phyloP scores from a whole-genome alignment of 2,113 vertebrate species.

The Tachysurus vachellii region DNA sequence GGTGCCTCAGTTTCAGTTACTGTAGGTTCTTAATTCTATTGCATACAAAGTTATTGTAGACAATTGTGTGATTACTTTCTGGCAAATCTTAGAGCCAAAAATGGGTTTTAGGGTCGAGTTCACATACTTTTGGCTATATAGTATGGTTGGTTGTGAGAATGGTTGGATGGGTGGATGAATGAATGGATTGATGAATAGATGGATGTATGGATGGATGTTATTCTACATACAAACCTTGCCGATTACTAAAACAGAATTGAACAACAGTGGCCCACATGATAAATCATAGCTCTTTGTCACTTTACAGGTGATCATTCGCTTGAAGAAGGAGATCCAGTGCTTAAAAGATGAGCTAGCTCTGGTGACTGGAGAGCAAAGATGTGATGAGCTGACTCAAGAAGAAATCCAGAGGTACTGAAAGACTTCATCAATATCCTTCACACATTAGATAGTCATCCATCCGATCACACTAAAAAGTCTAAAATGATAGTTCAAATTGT shows the following conservation, averaged over 20 bases:
- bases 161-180: not conserved
- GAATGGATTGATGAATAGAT: not conserved
- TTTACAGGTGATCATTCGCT: conserved; percentile 78
- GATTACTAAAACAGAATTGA: not conserved
- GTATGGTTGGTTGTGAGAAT: not conserved
- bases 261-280: not conserved
- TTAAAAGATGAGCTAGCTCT: conserved; percentile 86
- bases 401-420: conserved; percentile 80
- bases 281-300: not conserved
- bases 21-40: not conserved
- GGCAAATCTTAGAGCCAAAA: not conserved
- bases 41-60: not conserved
- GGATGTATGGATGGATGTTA: not conserved
- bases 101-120: not conserved
- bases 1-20: not conserved
- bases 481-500: not conserved
- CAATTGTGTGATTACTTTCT: not conserved
- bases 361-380: conserved; percentile 80
- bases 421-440: not conserved
- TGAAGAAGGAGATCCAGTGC: conserved; percentile 84
- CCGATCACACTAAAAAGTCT: not conserved
- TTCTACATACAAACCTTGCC: not conserved
- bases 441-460: not conserved
- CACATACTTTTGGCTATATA: not conserved
- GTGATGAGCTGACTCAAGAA: conserved; percentile 76